Evolutionary conservation across 2,797 vertebrate genomes (phyloP).

Genomic region (Oophaga sylvatica): DNA sequence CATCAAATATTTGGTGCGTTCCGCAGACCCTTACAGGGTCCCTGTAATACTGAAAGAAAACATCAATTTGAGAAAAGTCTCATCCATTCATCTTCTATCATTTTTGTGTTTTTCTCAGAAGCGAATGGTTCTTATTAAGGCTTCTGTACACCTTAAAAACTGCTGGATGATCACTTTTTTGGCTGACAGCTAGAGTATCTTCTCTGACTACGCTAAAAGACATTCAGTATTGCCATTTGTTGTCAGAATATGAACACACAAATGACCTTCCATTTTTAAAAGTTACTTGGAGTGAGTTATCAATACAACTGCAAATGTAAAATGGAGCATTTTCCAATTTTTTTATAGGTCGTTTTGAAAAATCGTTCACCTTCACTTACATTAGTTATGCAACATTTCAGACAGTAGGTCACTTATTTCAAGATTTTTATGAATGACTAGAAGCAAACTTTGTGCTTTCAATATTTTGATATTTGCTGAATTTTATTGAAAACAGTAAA

Average conservation of each 20-base stretch:
- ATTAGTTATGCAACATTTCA: background rate
- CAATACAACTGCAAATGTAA: background rate
- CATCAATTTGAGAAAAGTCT: no score
- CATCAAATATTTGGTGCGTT: no score
- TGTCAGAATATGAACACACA: background rate
- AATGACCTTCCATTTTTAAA: background rate
- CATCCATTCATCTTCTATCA: no score
- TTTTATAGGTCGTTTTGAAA: background rate
- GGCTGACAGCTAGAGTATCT: no score
- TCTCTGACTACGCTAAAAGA: background rate
- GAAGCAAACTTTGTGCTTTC: background rate
- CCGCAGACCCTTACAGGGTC: no score
- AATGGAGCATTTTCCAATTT: background rate
- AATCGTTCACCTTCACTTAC: background rate
- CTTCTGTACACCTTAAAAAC: no score
- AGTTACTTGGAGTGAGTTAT: background rate
- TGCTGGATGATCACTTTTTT: no score
- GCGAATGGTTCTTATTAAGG: no score
- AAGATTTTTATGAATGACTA: background rate
- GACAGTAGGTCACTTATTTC: slow-evolving; percentile 4
- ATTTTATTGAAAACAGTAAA: slow-evolving; percentile 16
- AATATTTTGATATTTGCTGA: slow-evolving; percentile 19
- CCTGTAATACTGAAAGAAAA: no score
- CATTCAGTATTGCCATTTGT: background rate
- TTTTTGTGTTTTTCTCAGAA: no score